These are phyloP conservation scores for Cercocebus atys DNA, from an alignment of 2,113 vertebrate genomes.

Conservation along the genomic window DNA sequence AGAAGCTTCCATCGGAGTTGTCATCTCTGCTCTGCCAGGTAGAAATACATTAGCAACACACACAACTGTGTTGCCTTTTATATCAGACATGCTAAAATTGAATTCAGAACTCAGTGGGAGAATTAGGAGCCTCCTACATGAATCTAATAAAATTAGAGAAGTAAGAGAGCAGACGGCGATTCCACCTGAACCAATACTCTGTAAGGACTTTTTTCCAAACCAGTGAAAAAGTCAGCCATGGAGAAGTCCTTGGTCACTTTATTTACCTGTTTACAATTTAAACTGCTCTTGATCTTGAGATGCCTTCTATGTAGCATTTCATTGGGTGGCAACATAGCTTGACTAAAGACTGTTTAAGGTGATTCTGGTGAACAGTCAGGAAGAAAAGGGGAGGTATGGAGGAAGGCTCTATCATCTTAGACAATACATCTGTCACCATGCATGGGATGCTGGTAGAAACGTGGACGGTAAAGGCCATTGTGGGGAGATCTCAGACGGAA, in stretches of 20 bases:
- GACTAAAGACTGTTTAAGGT: background rate
- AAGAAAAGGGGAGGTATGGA: background rate
- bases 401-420: background rate
- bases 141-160: background rate
- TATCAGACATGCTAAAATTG: background rate
- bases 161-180: background rate
- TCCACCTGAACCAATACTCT: background rate
- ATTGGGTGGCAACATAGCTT: background rate
- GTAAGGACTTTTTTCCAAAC: background rate
- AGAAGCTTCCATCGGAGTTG: background rate
- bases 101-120: background rate
- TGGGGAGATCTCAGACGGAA: background rate
- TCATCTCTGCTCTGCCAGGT: too few species aligned
- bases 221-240: background rate
- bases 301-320: background rate
- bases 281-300: background rate
- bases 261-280: background rate
- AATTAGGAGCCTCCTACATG: background rate
- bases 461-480: accelerated
- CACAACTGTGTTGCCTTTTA: too few species aligned
- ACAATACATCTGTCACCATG: accelerated
- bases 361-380: background rate
- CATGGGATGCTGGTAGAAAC: background rate
- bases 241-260: background rate
- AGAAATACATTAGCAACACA: background rate